Conservation (phyloP, 1,140 invertebrate genomes). For the Diorhabda elongata region DNA sequence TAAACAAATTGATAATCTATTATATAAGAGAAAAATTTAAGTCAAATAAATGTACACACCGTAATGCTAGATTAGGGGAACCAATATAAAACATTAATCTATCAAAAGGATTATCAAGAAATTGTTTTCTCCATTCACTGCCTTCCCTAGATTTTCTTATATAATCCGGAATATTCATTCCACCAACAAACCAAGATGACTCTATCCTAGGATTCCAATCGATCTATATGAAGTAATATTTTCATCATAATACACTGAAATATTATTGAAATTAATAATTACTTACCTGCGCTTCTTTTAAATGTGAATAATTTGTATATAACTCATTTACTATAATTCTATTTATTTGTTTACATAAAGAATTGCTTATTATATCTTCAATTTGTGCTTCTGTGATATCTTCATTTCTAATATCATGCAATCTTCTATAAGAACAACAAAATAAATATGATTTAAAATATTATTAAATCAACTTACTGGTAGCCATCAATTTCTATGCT, state of each 20-base stretch:
- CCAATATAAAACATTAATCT: conserved; percentile 64
- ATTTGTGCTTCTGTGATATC: conserved; percentile 34
- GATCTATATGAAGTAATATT: conserved; percentile 45
- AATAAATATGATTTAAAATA: background rate
- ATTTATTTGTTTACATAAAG: conserved; percentile 64
- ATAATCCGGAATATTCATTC: conserved; percentile 55
- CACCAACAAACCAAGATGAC: conserved; percentile 74
- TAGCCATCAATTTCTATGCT: conserved; percentile 54
- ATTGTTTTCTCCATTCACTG: conserved; percentile 43
- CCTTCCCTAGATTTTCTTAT: conserved; percentile 41
- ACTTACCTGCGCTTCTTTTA: conserved; percentile 58
- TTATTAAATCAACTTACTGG: conserved; percentile 32
- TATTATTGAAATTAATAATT: too few species aligned
- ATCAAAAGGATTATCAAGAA: conserved; percentile 55
- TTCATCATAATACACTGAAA: background rate
- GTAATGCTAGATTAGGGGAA: conserved; percentile 60
- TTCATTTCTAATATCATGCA: conserved; percentile 29
- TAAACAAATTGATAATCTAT: background rate
- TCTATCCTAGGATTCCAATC: conserved; percentile 72
- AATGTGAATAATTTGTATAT: conserved; percentile 54
- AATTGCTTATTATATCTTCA: conserved; percentile 49
- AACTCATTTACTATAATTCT: conserved; percentile 59
- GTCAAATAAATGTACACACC: conserved; percentile 34
- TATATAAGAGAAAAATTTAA: too few species aligned
- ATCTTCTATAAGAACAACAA: conserved; percentile 24